Percentiles rank a stretch among this genome's conserved stretches.
Conservation (phyloP, 2,113 vertebrate species). For the Pao palembangensis region DNA sequence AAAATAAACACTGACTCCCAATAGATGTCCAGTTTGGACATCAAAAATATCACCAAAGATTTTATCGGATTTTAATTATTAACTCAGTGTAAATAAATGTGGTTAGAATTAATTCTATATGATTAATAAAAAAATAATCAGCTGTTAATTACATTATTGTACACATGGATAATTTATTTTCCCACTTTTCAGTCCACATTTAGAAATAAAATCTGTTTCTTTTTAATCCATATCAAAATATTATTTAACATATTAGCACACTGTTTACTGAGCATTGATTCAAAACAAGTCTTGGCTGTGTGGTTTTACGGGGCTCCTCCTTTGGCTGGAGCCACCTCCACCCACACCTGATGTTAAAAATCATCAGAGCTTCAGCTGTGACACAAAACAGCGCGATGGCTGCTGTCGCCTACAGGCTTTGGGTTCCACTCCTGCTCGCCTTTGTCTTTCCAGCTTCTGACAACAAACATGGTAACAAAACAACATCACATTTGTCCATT, state of each 20-base stretch:
- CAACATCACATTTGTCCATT: background rate
- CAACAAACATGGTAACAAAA: slow-evolving; percentile 22
- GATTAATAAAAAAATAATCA: too few species aligned
- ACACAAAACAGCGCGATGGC: slow-evolving; percentile 13
- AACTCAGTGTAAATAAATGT: background rate
- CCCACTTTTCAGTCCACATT: too few species aligned
- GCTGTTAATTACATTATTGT: too few species aligned
- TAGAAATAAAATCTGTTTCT: too few species aligned
- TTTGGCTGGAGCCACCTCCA: background rate
- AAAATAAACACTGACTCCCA: background rate
- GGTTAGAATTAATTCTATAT: too few species aligned
- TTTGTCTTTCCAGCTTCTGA: slow-evolving; percentile 21
- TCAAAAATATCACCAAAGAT: too few species aligned
- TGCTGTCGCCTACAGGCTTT: background rate
- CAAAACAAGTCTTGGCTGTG: background rate
- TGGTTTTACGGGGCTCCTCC: background rate
- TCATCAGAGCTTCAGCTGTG: background rate
- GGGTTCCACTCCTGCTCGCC: slow-evolving; percentile 22
- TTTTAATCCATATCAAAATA: too few species aligned
- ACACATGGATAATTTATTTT: too few species aligned
- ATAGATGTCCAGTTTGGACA: background rate
- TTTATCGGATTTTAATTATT: background rate
- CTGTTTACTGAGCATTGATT: too few species aligned
- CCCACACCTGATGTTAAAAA: slow-evolving; percentile 2
- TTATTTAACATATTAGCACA: too few species aligned